phyloP scores from a whole-genome alignment of 2,888 invertebrate species.

The Meteorus colon region DNA sequence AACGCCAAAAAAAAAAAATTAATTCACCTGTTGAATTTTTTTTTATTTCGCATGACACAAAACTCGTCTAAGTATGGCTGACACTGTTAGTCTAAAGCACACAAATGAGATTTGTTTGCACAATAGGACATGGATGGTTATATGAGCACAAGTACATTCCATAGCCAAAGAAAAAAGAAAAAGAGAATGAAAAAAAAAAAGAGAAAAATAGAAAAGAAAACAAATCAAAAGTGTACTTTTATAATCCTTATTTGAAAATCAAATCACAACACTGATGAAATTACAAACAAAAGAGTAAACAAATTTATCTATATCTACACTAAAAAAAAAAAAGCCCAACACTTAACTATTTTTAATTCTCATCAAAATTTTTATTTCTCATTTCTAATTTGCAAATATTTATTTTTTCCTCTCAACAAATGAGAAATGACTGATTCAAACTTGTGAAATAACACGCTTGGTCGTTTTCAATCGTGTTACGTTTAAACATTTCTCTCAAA shows the following conservation, averaged over 20 bases:
- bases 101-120: constrained; percentile 66
- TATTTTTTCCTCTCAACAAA: constrained; percentile 19
- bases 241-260: constrained; percentile 53
- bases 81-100: constrained; percentile 60
- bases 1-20: neutral
- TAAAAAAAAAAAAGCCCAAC: too few species aligned
- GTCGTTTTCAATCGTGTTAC: constrained; percentile 18
- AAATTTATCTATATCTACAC: constrained; percentile 3
- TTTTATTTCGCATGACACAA: neutral
- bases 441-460: constrained; percentile 23
- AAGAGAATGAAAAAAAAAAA: neutral
- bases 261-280: constrained; percentile 69
- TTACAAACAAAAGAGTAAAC: constrained; percentile 61
- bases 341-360: neutral
- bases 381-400: constrained; percentile 29
- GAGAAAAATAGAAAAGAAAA: neutral
- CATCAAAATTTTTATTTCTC: constrained; percentile 30
- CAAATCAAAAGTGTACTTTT: constrained; percentile 59
- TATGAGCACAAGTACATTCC: neutral
- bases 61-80: constrained; percentile 44
- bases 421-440: constrained; percentile 11
- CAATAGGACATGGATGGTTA: constrained; percentile 49
- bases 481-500: neutral
- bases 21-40: constrained; percentile 20
- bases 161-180: neutral